A percentile compares a stretch with the other conserved stretches of the same genome.
These are phyloP conservation scores for Scopus umbretta DNA, from an alignment of 2,113 vertebrate genomes.

Conservation along the genomic window DNA sequence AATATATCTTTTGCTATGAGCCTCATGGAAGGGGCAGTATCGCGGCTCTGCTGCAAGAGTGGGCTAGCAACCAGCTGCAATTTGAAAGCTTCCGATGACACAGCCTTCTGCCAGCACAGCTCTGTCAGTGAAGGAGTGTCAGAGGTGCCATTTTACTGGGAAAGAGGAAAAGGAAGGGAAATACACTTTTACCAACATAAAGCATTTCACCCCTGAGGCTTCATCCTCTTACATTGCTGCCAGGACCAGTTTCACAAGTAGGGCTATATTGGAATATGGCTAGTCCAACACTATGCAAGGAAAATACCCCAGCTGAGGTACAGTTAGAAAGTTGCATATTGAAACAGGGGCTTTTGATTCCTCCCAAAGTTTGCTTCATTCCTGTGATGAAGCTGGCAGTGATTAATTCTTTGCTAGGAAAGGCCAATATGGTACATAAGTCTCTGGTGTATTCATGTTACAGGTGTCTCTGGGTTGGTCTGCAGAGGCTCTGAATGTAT, in stretches of 20 bases:
- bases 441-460: not conserved
- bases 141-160: not conserved
- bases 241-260: not conserved
- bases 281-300: not conserved
- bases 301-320: not conserved
- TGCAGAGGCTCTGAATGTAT: not conserved
- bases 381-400: not conserved
- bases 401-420: not conserved
- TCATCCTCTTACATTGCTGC: not conserved
- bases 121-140: not conserved
- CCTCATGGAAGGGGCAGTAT: not conserved
- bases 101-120: not conserved
- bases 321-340: not conserved
- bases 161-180: not conserved
- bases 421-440: rapidly evolving
- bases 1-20: not conserved
- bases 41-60: not conserved
- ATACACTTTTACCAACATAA: not conserved
- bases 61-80: not conserved
- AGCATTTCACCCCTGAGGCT: rapidly evolving
- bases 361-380: not conserved
- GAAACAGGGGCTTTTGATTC: not conserved
- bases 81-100: not conserved
- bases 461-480: not conserved
- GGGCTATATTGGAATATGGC: not conserved